Evolutionary conservation across 2,797 vertebrate species (phyloP), one percentile per base, ranked within the genome.

Genomic region (Sebastes itinus): DNA sequence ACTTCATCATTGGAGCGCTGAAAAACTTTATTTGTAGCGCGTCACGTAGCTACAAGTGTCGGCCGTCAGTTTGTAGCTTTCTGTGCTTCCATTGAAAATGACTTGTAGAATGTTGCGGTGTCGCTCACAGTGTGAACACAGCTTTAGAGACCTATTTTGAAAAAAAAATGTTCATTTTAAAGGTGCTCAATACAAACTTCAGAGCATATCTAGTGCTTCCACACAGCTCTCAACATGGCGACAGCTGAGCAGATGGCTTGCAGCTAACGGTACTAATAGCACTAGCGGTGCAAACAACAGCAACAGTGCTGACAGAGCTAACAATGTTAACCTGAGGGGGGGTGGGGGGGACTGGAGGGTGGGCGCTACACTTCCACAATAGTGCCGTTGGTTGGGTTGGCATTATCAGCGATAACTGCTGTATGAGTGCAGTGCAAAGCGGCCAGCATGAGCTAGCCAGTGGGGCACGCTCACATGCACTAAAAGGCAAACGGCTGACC

Each of bases 321-420:
- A 61, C 18, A 61, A 0, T 61, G 28, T 32, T 61, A 4, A 61
- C 59, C 18, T 3, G 0, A 27, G 27, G 28, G 35, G 16, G 8
- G 27, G n/a, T n/a, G 27, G 27, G 7, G 27, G 27, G 2, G 20
- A 20, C 18, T 9, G 18, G 10, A n/a, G 9, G 28, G 18, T 12
- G 20, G 10, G 28, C 1, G 10, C 59, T 32, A 20, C 18, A 3
- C 27, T 30, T 28, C 25, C 25, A 4, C 7, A 12, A 28, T 1
- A 5, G 18, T 2, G 4, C 2, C 7, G 0, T 16, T 0, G 23
- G 56, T 59, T 3, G 23, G 56, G 56, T 9, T 7, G 25, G 27
- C 27, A 0, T 18, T 60, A 20, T 20, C 25, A 14, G 58, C 2
- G 1, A 2, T 30, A 60, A n/a, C n/a, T 0, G 20, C 49, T 2